These are phyloP conservation scores for Sarcophaga caerulescens DNA, from an alignment of 2,888 invertebrate species.

Conservation along the genomic window DNA sequence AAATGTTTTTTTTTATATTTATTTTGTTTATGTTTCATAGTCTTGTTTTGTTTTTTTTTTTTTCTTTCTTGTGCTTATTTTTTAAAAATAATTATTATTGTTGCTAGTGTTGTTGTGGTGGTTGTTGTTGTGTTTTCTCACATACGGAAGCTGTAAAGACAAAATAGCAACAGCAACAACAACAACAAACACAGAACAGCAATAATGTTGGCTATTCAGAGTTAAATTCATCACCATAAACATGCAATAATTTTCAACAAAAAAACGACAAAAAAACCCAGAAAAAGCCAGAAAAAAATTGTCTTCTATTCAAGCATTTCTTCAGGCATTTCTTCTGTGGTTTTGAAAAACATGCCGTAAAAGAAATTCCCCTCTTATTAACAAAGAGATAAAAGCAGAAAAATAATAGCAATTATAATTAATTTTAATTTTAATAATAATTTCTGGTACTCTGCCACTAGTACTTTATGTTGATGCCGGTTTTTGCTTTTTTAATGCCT, in stretches of 20 bases:
- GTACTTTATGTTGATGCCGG: no score
- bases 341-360: not conserved
- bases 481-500: not conserved
- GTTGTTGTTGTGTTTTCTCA: slow-evolving; percentile 33
- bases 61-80: not conserved
- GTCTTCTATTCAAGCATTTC: slow-evolving; percentile 43
- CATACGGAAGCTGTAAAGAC: slow-evolving; percentile 62
- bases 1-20: not conserved
- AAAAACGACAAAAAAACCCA: not conserved
- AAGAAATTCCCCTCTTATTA: slow-evolving; percentile 8
- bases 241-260: slow-evolving; percentile 52
- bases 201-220: slow-evolving; percentile 5
- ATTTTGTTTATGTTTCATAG: slow-evolving; percentile 1
- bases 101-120: slow-evolving; percentile 12
- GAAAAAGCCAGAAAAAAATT: slow-evolving; percentile 5
- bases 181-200: slow-evolving; percentile 5
- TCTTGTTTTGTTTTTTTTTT: not conserved
- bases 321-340: not conserved
- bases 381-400: not conserved
- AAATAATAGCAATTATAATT: slow-evolving; percentile 52
- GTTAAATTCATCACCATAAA: slow-evolving; percentile 56
- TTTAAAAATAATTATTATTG: not conserved
- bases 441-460: not conserved
- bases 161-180: not conserved
- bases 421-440: slow-evolving; percentile 49